Conservation (phyloP, 2,113 vertebrate genomes). For the Cromileptes altivelis region DNA sequence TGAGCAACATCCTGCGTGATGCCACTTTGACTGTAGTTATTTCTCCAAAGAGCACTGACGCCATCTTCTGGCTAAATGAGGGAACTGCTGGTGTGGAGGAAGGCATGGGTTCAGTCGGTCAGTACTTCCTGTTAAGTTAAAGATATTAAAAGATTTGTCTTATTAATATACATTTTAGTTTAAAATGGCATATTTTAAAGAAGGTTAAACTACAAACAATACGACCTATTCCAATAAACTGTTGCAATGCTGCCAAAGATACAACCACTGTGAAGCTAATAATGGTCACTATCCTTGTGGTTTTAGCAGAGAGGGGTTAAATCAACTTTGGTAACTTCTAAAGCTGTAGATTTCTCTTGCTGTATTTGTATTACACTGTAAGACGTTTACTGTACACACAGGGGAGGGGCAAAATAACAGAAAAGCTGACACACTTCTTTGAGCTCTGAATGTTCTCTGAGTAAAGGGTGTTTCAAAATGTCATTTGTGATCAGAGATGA, state of each 20-base stretch:
- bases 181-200: not conserved
- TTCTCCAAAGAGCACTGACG: not conserved
- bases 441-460: not conserved
- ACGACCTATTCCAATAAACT: not conserved
- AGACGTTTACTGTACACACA: not conserved
- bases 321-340: not conserved
- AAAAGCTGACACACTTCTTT: not conserved
- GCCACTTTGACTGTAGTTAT: too few species aligned
- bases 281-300: not conserved
- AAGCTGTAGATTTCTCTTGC: not conserved
- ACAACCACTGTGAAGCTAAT: not conserved
- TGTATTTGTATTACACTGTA: not conserved
- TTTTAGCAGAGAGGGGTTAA: not conserved
- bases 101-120: not conserved
- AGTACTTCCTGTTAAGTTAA: too few species aligned
- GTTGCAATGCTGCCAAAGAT: not conserved
- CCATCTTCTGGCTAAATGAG: slow-evolving; percentile 36
- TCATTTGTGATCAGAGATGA: not conserved
- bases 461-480: not conserved
- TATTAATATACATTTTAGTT: too few species aligned
- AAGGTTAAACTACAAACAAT: not conserved
- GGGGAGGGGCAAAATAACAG: not conserved
- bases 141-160: too few species aligned
- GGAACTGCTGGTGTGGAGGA: slow-evolving; percentile 5
- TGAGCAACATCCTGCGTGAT: slow-evolving; percentile 32